Base-by-base conservation (phyloP, 2,797 vertebrate species). In the Pangasius larnaudii region DNA sequence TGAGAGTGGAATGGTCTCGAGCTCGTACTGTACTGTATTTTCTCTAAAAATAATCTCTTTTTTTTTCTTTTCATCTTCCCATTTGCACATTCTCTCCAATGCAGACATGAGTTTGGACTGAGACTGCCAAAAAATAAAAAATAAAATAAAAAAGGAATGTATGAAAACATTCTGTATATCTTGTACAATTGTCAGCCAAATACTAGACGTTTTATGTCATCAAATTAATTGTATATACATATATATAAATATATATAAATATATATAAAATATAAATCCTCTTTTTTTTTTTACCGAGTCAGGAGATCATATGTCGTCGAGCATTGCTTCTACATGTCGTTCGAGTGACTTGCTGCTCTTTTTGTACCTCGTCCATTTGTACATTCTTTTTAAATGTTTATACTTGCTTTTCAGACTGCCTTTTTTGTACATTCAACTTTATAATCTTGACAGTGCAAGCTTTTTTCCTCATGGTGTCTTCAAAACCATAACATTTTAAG, bases 371-470 rank as follows among this genome's bases (percentile, higher is more conserved):
- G 97, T 97, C 97, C 98, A 97, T 98, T 98, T 99, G 98, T 99
- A 98, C 97, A 97, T 97, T 97, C 96, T 98, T 99, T 99, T 97
- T 98, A 99, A 96, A 98, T 99, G 97, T 99, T 99, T 99, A 96
- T 99, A 99, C 98, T 98, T 97, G 97, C 98, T 99, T 99, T 98
- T 98, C 97, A 98, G 97, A 99, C 96, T 98, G 98, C 98, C 98
- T 99, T 99, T 98, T 98, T 99, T 99, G 97, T 99, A 99, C 97
- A 96, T 98, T 96, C 95, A 97, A 98, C 96, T 99, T 98, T 98
- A 96, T 98, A 98, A 97, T 96, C 94, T 97, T 78, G 96, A 96
- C 94, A 97, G 96, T 96, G 95, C 95, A 97, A 65, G 39, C n/a
- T 84, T 97, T 97, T 95, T 97, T 97, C 96, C 97, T 97, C 97